Percentiles rank a stretch among this genome's conserved stretches.
Evolutionary conservation across 92 coral and sea anemone species (phyloP).

Genomic region (Epizoanthus illoricatus): DNA sequence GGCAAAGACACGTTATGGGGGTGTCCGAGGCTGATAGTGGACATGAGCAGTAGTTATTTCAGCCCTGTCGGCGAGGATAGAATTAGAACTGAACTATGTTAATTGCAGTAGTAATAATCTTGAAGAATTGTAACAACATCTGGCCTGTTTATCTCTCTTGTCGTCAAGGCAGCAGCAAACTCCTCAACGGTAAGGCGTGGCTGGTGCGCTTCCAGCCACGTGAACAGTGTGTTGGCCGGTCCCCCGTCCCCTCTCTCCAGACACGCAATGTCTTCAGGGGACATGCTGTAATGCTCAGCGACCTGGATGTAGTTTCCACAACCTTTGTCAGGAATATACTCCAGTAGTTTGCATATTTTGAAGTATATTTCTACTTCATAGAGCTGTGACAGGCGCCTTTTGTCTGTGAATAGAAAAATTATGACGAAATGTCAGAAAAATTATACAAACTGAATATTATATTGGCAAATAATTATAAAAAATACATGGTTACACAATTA

Average conservation of each 20-base stretch:
- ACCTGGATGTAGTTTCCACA: slow-evolving; percentile 22
- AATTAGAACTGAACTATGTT: not conserved
- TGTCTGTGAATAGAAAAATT: slow-evolving; percentile 14
- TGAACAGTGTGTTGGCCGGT: slow-evolving; percentile 33
- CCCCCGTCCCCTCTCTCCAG: not conserved
- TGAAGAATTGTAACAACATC: slow-evolving; percentile 26
- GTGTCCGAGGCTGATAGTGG: too few species aligned
- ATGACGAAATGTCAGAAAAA: not conserved
- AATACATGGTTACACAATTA: too few species aligned
- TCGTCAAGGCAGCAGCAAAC: slow-evolving; percentile 19
- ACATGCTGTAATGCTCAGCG: slow-evolving; percentile 16
- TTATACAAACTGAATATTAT: too few species aligned
- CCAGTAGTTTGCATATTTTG: not conserved
- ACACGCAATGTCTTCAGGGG: not conserved
- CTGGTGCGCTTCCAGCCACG: not conserved
- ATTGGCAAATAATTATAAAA: too few species aligned
- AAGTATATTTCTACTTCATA: not conserved
- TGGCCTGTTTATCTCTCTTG: slow-evolving; percentile 7
- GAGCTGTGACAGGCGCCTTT: not conserved
- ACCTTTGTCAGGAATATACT: not conserved
- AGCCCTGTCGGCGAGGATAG: too few species aligned
- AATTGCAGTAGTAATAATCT: slow-evolving; percentile 11
- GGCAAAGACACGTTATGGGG: too few species aligned
- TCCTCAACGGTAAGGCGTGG: slow-evolving; percentile 41
- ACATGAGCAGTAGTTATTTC: too few species aligned